A percentile compares a stretch with the other conserved stretches of the same genome.
phyloP scores from a whole-genome alignment of 2,113 vertebrate genomes.

The Lates calcarifer region DNA sequence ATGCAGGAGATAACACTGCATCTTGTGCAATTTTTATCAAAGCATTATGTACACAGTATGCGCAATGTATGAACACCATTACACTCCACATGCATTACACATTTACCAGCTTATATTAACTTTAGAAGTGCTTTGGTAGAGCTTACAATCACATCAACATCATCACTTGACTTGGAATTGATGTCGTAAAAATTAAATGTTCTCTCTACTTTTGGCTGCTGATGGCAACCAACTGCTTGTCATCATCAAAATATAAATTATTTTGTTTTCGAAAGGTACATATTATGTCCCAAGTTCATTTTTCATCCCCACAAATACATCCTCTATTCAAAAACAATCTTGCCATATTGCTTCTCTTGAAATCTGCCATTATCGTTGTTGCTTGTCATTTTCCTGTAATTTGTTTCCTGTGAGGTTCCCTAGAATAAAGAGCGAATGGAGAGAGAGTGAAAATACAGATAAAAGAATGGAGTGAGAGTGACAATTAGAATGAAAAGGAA shows the following conservation, averaged over 20 bases:
- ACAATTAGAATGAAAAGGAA: slow-evolving; percentile 69
- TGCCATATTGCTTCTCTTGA: slow-evolving; percentile 75
- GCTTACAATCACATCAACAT: slow-evolving; percentile 55
- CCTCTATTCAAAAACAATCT: slow-evolving; percentile 72
- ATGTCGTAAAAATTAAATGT: slow-evolving; percentile 55
- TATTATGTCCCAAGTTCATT: slow-evolving; percentile 72
- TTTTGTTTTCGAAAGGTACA: slow-evolving; percentile 71
- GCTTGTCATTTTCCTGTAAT: slow-evolving; percentile 82
- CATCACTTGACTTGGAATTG: slow-evolving; percentile 58
- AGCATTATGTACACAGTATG: slow-evolving; percentile 9
- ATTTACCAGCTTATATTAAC: slow-evolving; percentile 50
- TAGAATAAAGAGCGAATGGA: slow-evolving; percentile 69
- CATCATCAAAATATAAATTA: slow-evolving; percentile 70
- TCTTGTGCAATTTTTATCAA: slow-evolving; percentile 33
- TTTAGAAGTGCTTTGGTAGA: slow-evolving; percentile 45
- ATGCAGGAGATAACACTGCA: slow-evolving; percentile 44
- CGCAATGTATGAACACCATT: slow-evolving; percentile 40
- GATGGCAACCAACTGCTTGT: slow-evolving; percentile 49
- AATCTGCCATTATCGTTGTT: slow-evolving; percentile 75
- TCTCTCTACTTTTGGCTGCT: slow-evolving; percentile 42
- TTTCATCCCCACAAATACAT: slow-evolving; percentile 66
- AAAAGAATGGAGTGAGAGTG: slow-evolving; percentile 53
- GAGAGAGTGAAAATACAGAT: slow-evolving; percentile 47
- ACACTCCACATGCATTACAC: slow-evolving; percentile 35
- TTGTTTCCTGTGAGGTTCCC: slow-evolving; percentile 84